Conservation (phyloP, 1,140 invertebrate species). For the Drosophila arizonae region DNA sequence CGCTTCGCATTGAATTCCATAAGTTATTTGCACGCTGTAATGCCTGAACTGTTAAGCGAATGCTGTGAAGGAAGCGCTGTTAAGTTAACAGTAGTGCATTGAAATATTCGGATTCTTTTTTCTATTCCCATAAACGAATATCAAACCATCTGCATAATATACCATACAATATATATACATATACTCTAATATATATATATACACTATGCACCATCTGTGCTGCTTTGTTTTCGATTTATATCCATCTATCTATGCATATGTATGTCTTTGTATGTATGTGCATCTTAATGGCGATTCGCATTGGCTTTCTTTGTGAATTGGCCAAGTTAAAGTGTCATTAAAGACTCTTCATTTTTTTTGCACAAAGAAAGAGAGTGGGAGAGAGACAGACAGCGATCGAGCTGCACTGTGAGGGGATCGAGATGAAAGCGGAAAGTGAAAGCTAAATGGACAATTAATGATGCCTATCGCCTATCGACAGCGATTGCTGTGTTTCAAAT, state of each 20-base stretch:
- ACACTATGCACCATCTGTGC: too few relatives aligned
- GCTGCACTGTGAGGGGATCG: background rate
- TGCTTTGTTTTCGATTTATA: too few relatives aligned
- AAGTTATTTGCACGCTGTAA: background rate
- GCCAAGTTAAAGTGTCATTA: conserved; percentile 14
- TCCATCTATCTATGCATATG: background rate
- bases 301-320: conserved; percentile 30
- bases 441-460: conserved; percentile 50
- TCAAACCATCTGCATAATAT: too few relatives aligned
- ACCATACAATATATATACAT: too few relatives aligned
- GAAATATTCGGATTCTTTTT: background rate
- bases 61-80: background rate
- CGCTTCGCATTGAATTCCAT: too few relatives aligned
- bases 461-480: conserved; percentile 25
- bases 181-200: background rate
- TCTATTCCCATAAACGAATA: too few relatives aligned
- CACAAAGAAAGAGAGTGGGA: background rate
- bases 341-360: conserved; percentile 15
- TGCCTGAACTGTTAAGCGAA: background rate
- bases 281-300: conserved; percentile 11
- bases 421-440: conserved; percentile 56
- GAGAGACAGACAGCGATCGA: background rate
- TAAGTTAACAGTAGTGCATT: background rate
- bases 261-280: background rate
- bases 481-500: conserved; percentile 26